Conservation (phyloP, 2,888 invertebrate species). For the Melieria omissa region DNA sequence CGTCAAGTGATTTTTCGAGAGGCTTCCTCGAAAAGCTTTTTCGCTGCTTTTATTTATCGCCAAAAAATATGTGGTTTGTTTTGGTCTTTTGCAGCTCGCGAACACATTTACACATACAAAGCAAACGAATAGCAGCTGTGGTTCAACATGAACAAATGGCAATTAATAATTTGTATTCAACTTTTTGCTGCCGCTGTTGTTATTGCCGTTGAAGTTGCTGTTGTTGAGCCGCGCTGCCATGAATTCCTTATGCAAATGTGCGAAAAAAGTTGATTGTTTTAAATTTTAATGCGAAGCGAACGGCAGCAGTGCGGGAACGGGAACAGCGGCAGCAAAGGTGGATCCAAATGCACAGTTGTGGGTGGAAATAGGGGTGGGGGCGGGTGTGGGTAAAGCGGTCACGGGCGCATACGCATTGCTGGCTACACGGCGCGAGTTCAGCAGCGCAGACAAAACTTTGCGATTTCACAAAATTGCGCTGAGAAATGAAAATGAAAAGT, state of each 20-base stretch:
- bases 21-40: too few species aligned
- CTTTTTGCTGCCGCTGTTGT: constrained; percentile 23
- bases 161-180: constrained; percentile 19
- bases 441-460: constrained; percentile 17
- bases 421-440: neutral
- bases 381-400: too few species aligned
- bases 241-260: constrained; percentile 13
- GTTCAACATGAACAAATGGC: neutral
- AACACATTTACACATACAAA: too few species aligned
- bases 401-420: too few species aligned
- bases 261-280: constrained; percentile 24
- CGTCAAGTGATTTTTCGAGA: too few species aligned
- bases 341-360: neutral
- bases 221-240: neutral
- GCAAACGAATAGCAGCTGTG: too few species aligned
- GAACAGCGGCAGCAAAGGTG: neutral
- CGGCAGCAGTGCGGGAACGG: too few species aligned
- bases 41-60: too few species aligned
- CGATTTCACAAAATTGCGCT: constrained; percentile 10
- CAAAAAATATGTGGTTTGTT: too few species aligned
- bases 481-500: constrained; percentile 8
- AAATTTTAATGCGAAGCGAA: constrained; percentile 15
- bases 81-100: too few species aligned
- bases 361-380: too few species aligned
- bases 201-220: constrained; percentile 8